A percentile compares a stretch with the other conserved stretches of the same genome.
phyloP scores from a whole-genome alignment of 2,113 vertebrate species.

The Marmota flaviventris region DNA sequence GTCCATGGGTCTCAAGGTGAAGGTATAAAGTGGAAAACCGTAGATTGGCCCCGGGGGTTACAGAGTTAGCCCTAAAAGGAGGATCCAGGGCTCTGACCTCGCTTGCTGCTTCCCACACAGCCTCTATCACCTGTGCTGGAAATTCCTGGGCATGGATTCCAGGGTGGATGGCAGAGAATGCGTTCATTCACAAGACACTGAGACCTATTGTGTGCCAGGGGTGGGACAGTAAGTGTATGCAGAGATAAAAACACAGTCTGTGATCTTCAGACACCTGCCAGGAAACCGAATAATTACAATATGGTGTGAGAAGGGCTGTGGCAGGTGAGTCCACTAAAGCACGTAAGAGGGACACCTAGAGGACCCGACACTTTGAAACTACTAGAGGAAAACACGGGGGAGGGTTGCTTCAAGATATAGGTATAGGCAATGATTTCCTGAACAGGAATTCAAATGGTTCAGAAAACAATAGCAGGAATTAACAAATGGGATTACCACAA shows the following conservation, averaged over 20 bases:
- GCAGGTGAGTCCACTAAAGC: background rate
- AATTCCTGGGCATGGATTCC: background rate
- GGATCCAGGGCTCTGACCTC: background rate
- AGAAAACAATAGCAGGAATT: background rate
- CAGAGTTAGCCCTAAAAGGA: background rate
- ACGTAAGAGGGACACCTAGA: background rate
- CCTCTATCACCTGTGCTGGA: background rate
- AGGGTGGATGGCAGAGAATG: background rate
- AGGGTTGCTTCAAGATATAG: background rate
- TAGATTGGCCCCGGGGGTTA: background rate
- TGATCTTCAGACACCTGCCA: background rate
- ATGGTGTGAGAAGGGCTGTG: rapidly evolving
- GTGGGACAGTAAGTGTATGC: background rate
- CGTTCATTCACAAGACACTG: background rate
- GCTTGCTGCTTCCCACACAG: rapidly evolving
- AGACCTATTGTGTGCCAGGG: background rate
- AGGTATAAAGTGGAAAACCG: background rate
- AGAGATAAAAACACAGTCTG: background rate
- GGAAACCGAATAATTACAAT: background rate
- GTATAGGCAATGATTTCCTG: background rate
- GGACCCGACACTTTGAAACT: background rate
- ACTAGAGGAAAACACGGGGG: background rate
- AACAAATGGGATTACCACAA: background rate
- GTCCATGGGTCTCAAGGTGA: background rate
- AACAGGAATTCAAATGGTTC: background rate